Conservation (phyloP, 2,797 vertebrate species). For the Lithobates sylvaticus region DNA sequence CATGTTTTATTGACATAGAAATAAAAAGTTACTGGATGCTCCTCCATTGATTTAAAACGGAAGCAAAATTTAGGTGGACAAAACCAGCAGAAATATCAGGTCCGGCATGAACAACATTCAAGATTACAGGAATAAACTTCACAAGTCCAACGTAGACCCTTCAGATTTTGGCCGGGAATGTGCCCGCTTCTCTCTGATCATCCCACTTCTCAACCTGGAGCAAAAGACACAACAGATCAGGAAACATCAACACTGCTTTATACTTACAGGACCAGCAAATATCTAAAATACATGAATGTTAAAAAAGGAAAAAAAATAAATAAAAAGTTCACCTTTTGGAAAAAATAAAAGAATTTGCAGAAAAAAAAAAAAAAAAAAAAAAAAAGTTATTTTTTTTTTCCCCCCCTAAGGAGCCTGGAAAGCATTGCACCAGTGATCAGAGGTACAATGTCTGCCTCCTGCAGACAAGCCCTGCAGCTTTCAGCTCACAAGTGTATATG, state of each 20-base stretch:
- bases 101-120: not conserved
- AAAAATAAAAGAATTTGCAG: too few species aligned
- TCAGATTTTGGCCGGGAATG: slow-evolving; percentile 34
- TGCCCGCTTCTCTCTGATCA: slow-evolving; percentile 37
- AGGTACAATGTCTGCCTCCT: too few species aligned
- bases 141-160: not conserved
- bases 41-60: not conserved
- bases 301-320: too few species aligned
- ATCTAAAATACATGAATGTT: too few species aligned
- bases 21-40: slow-evolving; percentile 5
- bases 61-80: not conserved
- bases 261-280: too few species aligned
- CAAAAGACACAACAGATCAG: not conserved
- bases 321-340: too few species aligned
- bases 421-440: too few species aligned
- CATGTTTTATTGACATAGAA: slow-evolving; percentile 45
- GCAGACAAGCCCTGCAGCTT: too few species aligned
- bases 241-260: not conserved
- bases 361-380: too few species aligned
- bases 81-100: not conserved
- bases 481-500: too few species aligned
- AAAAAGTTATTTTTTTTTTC: too few species aligned
- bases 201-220: slow-evolving; percentile 50
- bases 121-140: slow-evolving; percentile 2
- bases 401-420: too few species aligned